Evolutionary conservation across 2,888 invertebrate species (phyloP).

Genomic region (Gnatocerus cornutus): DNA sequence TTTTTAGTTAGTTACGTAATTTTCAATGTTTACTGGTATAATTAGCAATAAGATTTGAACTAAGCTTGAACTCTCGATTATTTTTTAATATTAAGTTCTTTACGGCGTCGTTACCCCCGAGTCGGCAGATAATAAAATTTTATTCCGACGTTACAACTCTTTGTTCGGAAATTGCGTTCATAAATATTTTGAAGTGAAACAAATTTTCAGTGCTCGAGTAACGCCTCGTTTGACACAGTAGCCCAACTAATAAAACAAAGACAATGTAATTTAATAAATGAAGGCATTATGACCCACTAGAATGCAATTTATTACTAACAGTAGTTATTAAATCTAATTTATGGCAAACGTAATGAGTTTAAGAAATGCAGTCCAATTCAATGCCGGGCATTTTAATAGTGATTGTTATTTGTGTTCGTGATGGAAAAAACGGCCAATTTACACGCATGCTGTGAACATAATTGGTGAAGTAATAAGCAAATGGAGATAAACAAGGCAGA

Average conservation of each 20-base stretch:
- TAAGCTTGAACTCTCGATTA: too few species aligned
- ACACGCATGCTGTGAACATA: not conserved
- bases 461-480: not conserved
- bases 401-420: constrained; percentile 29
- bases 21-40: too few species aligned
- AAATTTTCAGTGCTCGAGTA: too few species aligned
- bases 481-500: constrained; percentile 1
- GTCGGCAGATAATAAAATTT: too few species aligned
- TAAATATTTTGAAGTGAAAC: too few species aligned
- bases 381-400: constrained; percentile 31
- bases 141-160: too few species aligned
- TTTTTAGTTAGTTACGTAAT: not conserved
- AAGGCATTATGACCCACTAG: constrained; percentile 47
- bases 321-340: constrained; percentile 61
- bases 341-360: constrained; percentile 61
- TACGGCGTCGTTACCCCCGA: too few species aligned
- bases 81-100: too few species aligned
- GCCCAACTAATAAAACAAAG: constrained; percentile 4
- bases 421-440: not conserved
- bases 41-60: too few species aligned
- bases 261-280: constrained; percentile 43
- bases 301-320: constrained; percentile 60
- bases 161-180: too few species aligned
- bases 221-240: not conserved
- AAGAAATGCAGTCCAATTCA: constrained; percentile 59